Evolutionary conservation across 2,113 vertebrate species (phyloP).

Genomic region (Cairina moschata): DNA sequence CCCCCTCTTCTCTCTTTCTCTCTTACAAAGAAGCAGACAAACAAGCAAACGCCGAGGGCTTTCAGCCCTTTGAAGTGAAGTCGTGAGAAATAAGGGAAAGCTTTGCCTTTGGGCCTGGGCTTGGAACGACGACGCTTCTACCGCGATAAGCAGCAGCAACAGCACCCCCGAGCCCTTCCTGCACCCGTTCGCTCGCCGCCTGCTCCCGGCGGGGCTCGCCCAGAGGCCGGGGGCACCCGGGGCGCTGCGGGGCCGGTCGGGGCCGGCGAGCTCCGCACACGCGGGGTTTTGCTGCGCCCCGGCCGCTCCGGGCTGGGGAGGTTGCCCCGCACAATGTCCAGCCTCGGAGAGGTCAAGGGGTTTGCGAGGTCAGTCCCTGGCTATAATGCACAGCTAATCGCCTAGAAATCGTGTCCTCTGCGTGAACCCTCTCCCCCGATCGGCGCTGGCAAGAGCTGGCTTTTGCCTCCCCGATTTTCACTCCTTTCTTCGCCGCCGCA

Average conservation of each 20-base stretch:
- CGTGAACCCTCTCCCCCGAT: slow-evolving; percentile 83
- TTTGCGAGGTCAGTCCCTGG: slow-evolving; percentile 88
- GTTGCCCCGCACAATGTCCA: slow-evolving; percentile 82
- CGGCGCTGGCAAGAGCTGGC: slow-evolving; percentile 31
- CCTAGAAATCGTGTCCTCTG: slow-evolving; percentile 93
- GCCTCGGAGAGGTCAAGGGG: slow-evolving; percentile 90
- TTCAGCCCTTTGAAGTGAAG: not conserved
- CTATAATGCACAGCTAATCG: slow-evolving; percentile 91
- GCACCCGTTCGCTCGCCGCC: no score
- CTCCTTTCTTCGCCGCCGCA: accelerated
- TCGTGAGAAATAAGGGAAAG: not conserved
- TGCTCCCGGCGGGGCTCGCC: not conserved
- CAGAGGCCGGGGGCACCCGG: not conserved
- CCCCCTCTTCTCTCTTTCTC: no score
- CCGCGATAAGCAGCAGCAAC: not conserved
- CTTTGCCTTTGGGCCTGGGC: accelerated
- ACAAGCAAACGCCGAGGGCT: not conserved
- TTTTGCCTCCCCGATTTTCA: not conserved
- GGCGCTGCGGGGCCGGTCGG: not conserved
- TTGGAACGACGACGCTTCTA: not conserved
- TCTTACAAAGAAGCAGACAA: not conserved
- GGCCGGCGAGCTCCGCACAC: not conserved
- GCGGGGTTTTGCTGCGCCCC: slow-evolving; percentile 45
- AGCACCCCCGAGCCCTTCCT: accelerated
- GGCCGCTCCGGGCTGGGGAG: slow-evolving; percentile 66